A percentile compares a stretch with the other conserved stretches of the same genome.
phyloP scores from a whole-genome alignment of 2,888 invertebrate species.

The Hesperia comma region DNA sequence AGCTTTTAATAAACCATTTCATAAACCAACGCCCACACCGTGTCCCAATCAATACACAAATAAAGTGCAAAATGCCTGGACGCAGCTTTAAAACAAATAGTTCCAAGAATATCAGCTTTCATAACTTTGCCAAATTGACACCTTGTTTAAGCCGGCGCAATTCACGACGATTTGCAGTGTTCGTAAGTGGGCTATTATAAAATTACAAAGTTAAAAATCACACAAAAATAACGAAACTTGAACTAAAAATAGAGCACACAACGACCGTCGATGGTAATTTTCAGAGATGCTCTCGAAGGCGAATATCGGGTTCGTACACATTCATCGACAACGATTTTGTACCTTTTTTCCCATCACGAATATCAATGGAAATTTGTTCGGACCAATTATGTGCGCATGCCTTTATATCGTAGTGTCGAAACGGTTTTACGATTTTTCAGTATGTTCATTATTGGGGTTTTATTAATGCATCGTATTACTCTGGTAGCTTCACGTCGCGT shows the following conservation, averaged over 20 bases:
- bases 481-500: slow-evolving; percentile 23
- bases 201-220: slow-evolving; percentile 53
- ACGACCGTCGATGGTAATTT: slow-evolving; percentile 38
- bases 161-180: slow-evolving; percentile 79
- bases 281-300: slow-evolving; percentile 55
- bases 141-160: slow-evolving; percentile 79
- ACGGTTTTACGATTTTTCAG: slow-evolving; percentile 48
- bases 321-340: slow-evolving; percentile 77
- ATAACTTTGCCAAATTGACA: slow-evolving; percentile 83
- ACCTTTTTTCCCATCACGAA: slow-evolving; percentile 82
- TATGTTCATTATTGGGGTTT: slow-evolving; percentile 40
- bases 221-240: slow-evolving; percentile 40
- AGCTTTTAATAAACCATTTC: slow-evolving; percentile 70
- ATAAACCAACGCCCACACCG: slow-evolving; percentile 65
- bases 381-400: slow-evolving; percentile 76
- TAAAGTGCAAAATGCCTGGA: slow-evolving; percentile 66
- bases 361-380: slow-evolving; percentile 83
- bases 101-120: slow-evolving; percentile 79
- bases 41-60: slow-evolving; percentile 67
- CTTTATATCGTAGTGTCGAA: slow-evolving; percentile 70
- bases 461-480: slow-evolving; percentile 38
- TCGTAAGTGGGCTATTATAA: slow-evolving; percentile 81
- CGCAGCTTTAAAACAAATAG: slow-evolving; percentile 80
- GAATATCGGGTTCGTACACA: slow-evolving; percentile 73
- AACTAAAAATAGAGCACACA: slow-evolving; percentile 39